Percentiles rank a stretch among this genome's conserved stretches.
phyloP scores from a whole-genome alignment of 2,888 invertebrate species.

The Agriopis aurantiaria region DNA sequence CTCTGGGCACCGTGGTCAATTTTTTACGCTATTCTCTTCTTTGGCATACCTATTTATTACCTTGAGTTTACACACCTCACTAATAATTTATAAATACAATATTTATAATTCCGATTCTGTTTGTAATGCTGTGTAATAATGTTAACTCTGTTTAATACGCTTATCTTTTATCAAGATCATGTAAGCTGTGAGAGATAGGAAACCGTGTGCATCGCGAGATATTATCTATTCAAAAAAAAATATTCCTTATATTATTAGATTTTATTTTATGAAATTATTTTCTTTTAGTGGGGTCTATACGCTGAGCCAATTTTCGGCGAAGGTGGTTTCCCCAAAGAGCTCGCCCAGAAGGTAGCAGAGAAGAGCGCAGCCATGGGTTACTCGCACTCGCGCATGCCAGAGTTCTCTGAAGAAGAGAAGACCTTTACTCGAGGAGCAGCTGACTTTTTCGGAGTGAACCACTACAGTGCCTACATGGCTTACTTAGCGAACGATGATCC shows the following conservation, averaged over 20 bases:
- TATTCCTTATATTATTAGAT: neutral
- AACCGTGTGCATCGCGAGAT: too few relatives aligned
- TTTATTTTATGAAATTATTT: neutral
- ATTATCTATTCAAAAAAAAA: too few relatives aligned
- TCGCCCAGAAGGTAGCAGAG: constrained; percentile 73
- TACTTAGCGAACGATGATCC: constrained; percentile 49
- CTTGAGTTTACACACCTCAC: too few relatives aligned
- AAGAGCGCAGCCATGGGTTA: constrained; percentile 77
- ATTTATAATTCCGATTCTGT: too few relatives aligned
- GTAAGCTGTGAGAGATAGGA: too few relatives aligned
- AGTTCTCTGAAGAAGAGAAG: constrained; percentile 74
- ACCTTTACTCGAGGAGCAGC: constrained; percentile 61
- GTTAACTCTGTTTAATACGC: too few relatives aligned
- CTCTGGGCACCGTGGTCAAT: too few relatives aligned
- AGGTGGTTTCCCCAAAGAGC: constrained; percentile 84
- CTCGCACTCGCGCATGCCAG: constrained; percentile 72
- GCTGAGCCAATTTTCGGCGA: constrained; percentile 79
- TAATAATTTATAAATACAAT: too few relatives aligned
- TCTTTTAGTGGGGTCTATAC: constrained; percentile 74
- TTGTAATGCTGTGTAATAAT: too few relatives aligned
- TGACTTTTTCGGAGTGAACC: constrained; percentile 87
- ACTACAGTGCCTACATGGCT: constrained; percentile 84
- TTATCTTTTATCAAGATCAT: too few relatives aligned
- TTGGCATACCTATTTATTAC: too few relatives aligned
- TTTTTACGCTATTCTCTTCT: too few relatives aligned